phyloP scores from a whole-genome alignment of 2,113 vertebrate species.

The Thinocorus orbignyianus region DNA sequence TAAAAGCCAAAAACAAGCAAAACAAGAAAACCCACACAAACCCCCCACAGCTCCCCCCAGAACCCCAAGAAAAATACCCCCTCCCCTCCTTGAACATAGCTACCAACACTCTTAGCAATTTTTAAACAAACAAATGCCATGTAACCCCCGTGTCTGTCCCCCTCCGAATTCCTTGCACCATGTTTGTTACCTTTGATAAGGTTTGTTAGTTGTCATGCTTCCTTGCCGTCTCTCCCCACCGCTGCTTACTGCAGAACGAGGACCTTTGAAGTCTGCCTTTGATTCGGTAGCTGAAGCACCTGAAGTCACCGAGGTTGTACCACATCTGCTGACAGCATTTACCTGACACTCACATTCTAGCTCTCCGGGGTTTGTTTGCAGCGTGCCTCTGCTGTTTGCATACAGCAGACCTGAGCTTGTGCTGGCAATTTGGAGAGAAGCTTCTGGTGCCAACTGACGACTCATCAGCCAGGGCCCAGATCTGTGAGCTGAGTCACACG shows the following conservation, averaged over 20 bases:
- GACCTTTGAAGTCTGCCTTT: constrained; percentile 50
- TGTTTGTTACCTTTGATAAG: constrained; percentile 37
- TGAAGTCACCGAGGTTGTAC: not conserved
- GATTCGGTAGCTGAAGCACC: constrained; percentile 25
- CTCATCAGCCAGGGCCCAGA: constrained; percentile 19
- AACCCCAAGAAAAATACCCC: not conserved
- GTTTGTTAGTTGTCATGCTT: constrained; percentile 35
- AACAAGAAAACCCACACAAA: not conserved
- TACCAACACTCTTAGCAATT: not conserved
- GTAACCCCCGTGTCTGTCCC: not conserved
- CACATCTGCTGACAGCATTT: not conserved
- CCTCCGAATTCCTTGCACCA: not conserved
- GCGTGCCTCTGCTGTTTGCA: not conserved
- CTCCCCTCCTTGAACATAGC: not conserved
- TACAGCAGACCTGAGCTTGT: constrained; percentile 13
- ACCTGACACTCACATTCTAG: not conserved
- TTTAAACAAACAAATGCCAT: not conserved
- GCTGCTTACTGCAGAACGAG: not conserved
- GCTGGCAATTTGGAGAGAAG: constrained; percentile 10
- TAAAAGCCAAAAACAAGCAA: not conserved
- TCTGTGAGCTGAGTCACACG: constrained; percentile 6
- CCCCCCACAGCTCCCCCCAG: fast-evolving
- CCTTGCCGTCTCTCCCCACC: not conserved
- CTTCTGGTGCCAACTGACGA: not conserved
- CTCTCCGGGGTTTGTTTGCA: constrained; percentile 12